phyloP scores from a whole-genome alignment of 2,888 invertebrate genomes.

The Cephus rjabovi region DNA sequence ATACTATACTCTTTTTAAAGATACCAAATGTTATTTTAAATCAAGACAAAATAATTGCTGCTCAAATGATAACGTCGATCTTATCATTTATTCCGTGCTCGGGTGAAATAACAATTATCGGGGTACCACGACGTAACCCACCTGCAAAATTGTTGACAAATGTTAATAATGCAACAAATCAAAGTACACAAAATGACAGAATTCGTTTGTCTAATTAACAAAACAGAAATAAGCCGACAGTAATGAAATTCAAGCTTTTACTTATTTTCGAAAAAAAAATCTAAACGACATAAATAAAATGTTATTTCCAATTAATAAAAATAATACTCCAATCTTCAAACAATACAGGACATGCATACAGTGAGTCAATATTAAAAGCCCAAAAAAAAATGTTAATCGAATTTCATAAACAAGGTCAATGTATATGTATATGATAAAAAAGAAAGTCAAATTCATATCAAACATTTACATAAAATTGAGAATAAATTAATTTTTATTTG shows the following conservation, averaged over 20 bases:
- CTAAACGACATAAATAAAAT: neutral
- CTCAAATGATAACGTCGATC: neutral
- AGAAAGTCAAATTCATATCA: neutral
- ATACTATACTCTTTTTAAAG: neutral
- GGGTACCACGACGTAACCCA: neutral
- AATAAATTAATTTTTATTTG: neutral
- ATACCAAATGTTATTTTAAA: neutral
- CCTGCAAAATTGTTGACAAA: neutral
- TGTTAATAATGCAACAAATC: neutral
- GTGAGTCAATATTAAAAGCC: too few species aligned
- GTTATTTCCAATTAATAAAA: neutral
- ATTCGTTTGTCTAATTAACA: neutral
- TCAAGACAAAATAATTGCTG: neutral
- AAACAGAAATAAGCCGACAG: neutral
- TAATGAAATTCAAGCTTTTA: neutral
- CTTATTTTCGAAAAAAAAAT: neutral
- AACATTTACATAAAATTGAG: slow-evolving; percentile 23
- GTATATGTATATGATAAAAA: too few species aligned
- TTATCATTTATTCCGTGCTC: neutral
- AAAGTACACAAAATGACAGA: neutral
- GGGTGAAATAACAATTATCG: neutral
- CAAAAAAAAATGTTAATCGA: too few species aligned
- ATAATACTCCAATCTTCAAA: too few species aligned
- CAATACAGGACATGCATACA: too few species aligned
- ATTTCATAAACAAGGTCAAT: too few species aligned